phyloP scores from a whole-genome alignment of 2,888 invertebrate species.

The Mamestra brassicae region DNA sequence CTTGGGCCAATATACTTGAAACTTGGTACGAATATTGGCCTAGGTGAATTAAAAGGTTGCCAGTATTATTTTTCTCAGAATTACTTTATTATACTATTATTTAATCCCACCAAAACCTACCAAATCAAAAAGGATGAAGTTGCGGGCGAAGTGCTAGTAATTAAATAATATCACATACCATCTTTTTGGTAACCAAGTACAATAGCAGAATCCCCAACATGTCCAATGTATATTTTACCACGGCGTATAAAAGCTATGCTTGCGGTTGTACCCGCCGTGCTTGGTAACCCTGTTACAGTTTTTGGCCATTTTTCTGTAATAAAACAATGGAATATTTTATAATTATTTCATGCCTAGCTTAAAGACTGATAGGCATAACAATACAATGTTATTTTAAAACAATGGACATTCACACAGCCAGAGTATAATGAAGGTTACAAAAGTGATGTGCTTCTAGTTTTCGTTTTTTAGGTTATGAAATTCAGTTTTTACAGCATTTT shows the following conservation, averaged over 20 bases:
- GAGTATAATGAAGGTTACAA: not conserved
- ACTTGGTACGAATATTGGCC: too few relatives aligned
- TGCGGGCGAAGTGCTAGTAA: not conserved
- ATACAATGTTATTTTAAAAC: conserved; percentile 12
- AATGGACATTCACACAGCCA: conserved; percentile 16
- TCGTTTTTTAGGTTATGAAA: not conserved
- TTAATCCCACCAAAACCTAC: too few relatives aligned
- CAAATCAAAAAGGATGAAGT: too few relatives aligned
- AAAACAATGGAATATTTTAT: conserved; percentile 24
- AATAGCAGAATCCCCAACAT: conserved; percentile 99
- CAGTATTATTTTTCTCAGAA: too few relatives aligned
- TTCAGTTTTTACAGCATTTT: not conserved
- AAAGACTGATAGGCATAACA: conserved; percentile 7
- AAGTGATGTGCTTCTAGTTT: not conserved
- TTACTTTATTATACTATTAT: not conserved
- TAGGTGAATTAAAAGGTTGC: too few relatives aligned
- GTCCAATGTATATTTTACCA: conserved; percentile 98
- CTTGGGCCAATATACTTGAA: too few relatives aligned
- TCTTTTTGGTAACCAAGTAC: conserved; percentile 96
- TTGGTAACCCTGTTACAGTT: conserved; percentile 98
- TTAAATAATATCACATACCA: conserved; percentile 78
- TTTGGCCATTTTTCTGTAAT: conserved; percentile 97
- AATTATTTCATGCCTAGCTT: not conserved
- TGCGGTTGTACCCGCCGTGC: conserved; percentile 99
- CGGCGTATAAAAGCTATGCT: conserved; percentile 98